Evolutionary conservation across 1,140 invertebrate genomes (phyloP), one percentile per base, ranked within the genome.

Genomic region (Maconellicoccus hirsutus): DNA sequence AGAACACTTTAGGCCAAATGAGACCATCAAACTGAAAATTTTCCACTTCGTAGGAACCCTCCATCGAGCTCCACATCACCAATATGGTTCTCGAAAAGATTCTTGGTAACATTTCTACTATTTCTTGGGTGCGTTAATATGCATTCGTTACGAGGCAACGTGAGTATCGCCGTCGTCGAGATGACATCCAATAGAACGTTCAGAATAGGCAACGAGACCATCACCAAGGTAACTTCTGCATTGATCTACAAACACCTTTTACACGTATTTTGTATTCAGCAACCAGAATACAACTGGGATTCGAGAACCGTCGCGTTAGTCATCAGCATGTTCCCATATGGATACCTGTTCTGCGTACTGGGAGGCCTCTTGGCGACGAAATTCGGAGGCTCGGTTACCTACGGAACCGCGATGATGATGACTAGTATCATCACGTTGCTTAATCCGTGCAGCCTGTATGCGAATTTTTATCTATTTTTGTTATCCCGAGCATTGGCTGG

Each of bases 311-410:
- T 90, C 80, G 92, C 92, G 1, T 78, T 91, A 10, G 85, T 96
- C 42, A 79, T 95, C 23, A 91, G 91, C 75, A 90, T 91, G 0
- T 95, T 95, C 80, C 95, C 94, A 78, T 91, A 90, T 75, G 89
- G 89, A 6, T 90, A 90, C 75, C 84, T 90, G 33, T 78, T 87
- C 29, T 90, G 89, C 0, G 89, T 90, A 78, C 79, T 90, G 52
- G 91, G 90, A 6, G 89, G 89, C 25, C 89, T 85, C 82, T 78
- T 91, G n/a, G 85, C 85, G 10, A 82, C 86, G 73, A 84, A 84
- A 76, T 84, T 88, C 75, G 88, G 88, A 75, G 90, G 86, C 0
- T 86, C 86, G 74, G 79, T 80, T 70, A 83, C 92, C 3, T 90
- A 93, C 77, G 91, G 90, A 29, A 79, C 86, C 74, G 91, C 92